Conservation (phyloP, 1,140 invertebrate species). For the Octopus bimaculoides region DNA sequence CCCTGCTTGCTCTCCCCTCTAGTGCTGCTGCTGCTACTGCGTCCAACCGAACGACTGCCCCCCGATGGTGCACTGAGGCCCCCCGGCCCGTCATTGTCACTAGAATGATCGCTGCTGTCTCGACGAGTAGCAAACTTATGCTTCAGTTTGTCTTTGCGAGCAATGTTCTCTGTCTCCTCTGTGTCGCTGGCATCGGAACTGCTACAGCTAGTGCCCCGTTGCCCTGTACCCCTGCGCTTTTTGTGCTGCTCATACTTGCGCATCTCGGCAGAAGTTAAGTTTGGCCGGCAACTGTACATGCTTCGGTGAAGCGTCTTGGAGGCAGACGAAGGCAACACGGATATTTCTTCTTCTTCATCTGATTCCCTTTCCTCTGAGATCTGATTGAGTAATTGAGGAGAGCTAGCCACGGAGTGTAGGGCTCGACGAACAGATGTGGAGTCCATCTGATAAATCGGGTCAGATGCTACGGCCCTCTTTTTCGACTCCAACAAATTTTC, state of each 20-base stretch:
- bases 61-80: slow-evolving; percentile 35
- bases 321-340: slow-evolving; percentile 20
- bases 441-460: background rate
- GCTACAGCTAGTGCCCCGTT: slow-evolving; percentile 80
- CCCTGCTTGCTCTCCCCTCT: slow-evolving; percentile 9
- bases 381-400: slow-evolving; percentile 70
- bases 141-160: slow-evolving; percentile 71
- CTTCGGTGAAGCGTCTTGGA: slow-evolving; percentile 36
- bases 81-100: slow-evolving; percentile 50
- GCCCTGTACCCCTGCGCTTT: slow-evolving; percentile 71
- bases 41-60: slow-evolving; percentile 24
- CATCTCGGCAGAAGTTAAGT: slow-evolving; percentile 55
- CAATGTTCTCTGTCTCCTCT: slow-evolving; percentile 82
- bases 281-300: slow-evolving; percentile 26
- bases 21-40: slow-evolving; percentile 23
- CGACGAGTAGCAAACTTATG: slow-evolving; percentile 53
- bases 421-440: slow-evolving; percentile 36
- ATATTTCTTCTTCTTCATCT: slow-evolving; percentile 43
- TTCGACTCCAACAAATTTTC: slow-evolving; percentile 37
- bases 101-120: slow-evolving; percentile 56
- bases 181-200: slow-evolving; percentile 84
- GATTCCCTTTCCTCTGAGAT: slow-evolving; percentile 70
- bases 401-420: slow-evolving; percentile 60
- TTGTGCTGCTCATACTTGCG: slow-evolving; percentile 62
- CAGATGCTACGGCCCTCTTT: slow-evolving; percentile 17